Conservation (phyloP, 2,797 vertebrate genomes). For the Halcyon chelicuti region DNA sequence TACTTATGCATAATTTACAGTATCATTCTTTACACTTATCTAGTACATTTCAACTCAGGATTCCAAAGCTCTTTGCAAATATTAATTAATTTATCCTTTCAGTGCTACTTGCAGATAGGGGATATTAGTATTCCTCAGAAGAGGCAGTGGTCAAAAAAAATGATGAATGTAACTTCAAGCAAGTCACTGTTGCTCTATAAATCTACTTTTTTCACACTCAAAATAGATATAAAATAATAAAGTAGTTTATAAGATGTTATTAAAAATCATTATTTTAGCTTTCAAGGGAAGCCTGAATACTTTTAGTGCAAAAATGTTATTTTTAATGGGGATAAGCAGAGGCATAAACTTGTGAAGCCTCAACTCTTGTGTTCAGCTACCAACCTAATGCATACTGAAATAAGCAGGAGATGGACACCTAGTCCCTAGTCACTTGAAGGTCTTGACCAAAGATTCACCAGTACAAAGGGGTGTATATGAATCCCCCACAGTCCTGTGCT, state of each 20-base stretch:
- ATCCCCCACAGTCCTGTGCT: accelerated
- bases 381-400: not conserved
- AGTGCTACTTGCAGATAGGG: not conserved
- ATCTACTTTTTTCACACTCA: not conserved
- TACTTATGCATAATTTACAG: conserved; percentile 66
- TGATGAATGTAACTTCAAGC: not conserved
- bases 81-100: conserved; percentile 45
- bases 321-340: not conserved
- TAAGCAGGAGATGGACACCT: not conserved
- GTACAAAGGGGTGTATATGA: not conserved
- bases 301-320: not conserved
- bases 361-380: not conserved
- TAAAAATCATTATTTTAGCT: not conserved
- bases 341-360: not conserved
- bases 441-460: not conserved
- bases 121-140: not conserved
- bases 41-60: conserved; percentile 45
- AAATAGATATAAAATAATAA: not conserved
- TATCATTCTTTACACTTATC: conserved; percentile 50
- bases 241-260: not conserved
- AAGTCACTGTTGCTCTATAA: not conserved
- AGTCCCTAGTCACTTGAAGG: not conserved
- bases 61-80: conserved; percentile 39
- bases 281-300: not conserved
- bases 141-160: not conserved